Conservation (phyloP, 2,113 vertebrate species). For the Glaucomys volans region DNA sequence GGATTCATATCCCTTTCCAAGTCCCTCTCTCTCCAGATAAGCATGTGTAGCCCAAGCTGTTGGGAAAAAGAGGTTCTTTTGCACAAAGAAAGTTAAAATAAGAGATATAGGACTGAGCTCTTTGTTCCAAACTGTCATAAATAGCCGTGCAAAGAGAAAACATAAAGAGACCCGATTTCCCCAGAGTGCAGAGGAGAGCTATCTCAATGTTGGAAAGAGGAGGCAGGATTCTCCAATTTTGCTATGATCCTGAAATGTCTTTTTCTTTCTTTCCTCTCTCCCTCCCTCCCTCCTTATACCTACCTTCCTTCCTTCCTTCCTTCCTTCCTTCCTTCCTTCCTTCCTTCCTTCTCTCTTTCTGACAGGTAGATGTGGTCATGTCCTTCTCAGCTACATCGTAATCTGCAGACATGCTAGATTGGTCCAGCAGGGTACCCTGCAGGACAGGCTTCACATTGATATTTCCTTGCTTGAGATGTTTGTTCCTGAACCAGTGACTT, state of each 20-base stretch:
- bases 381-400: background rate
- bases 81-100: slow-evolving; percentile 58
- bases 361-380: background rate
- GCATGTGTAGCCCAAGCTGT: background rate
- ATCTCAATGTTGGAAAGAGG: slow-evolving; percentile 2
- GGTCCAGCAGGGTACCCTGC: background rate
- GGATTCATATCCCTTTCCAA: background rate
- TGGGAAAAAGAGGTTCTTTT: background rate
- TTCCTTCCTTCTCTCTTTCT: background rate
- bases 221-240: background rate
- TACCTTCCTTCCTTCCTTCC: background rate
- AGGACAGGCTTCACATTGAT: background rate
- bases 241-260: background rate
- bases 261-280: background rate
- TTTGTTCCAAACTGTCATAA: slow-evolving; percentile 59
- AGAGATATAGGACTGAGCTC: slow-evolving; percentile 5
- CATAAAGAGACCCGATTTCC: slow-evolving; percentile 44
- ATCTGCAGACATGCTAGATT: background rate
- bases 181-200: background rate
- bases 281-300: background rate
- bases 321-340: background rate
- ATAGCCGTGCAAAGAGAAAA: background rate
- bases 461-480: background rate
- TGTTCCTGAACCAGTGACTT: background rate
- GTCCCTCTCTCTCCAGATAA: slow-evolving; percentile 4